Evolutionary conservation across 2,888 invertebrate species (phyloP).

Genomic region (Parthenolecanium corni): DNA sequence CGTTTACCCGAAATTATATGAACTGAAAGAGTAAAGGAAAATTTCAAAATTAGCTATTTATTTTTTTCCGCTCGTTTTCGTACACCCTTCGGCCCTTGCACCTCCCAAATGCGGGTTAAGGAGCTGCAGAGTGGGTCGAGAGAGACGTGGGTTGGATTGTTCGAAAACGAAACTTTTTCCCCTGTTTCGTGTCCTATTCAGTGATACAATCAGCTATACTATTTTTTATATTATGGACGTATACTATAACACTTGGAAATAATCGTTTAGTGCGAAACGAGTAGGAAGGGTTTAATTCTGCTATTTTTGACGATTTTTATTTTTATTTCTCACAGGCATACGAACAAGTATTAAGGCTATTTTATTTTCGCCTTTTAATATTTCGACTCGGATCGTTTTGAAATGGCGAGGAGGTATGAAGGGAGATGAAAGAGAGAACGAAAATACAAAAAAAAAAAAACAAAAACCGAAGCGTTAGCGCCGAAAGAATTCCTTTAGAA

Average conservation of each 20-base stretch:
- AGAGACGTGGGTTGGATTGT: background rate
- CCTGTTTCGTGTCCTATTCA: too few relatives aligned
- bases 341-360: slow-evolving; percentile 4
- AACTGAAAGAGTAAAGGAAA: background rate
- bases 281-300: background rate
- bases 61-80: too few relatives aligned
- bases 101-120: background rate
- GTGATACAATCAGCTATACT: background rate
- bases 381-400: background rate
- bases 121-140: background rate
- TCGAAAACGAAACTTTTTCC: slow-evolving; percentile 1
- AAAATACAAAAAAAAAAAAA: too few relatives aligned
- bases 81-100: background rate
- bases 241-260: slow-evolving; percentile 10
- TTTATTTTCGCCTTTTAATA: slow-evolving; percentile 12
- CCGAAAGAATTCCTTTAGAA: too few relatives aligned
- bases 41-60: slow-evolving; percentile 18
- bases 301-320: slow-evolving; percentile 10
- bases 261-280: slow-evolving; percentile 3
- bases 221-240: background rate
- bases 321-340: slow-evolving; percentile 9
- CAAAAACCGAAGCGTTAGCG: too few relatives aligned
- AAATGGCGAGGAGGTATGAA: too few relatives aligned
- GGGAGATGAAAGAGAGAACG: too few relatives aligned
- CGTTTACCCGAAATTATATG: slow-evolving; percentile 7